Conservation (phyloP, 1,140 invertebrate species). For the Euwallacea fornicatus region DNA sequence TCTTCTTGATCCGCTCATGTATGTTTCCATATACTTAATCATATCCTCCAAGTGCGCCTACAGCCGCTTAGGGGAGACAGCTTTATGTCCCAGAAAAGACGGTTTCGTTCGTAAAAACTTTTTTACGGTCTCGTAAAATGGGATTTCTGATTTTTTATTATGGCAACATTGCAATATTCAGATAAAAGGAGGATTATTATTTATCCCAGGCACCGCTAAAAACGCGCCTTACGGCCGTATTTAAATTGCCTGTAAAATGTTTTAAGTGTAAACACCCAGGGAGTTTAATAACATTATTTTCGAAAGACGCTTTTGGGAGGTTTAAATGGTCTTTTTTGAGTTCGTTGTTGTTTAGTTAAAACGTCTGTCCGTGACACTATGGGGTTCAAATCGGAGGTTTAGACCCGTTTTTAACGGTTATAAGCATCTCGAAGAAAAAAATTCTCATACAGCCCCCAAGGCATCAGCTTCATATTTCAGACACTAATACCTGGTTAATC, state of each 20-base stretch:
- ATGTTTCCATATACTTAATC: no score
- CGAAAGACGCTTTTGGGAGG: neutral
- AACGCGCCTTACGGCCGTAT: constrained; percentile 7
- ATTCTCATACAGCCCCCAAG: constrained; percentile 22
- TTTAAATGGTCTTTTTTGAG: no score
- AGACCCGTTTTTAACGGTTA: no score
- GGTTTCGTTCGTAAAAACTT: neutral
- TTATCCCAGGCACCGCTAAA: constrained; percentile 18
- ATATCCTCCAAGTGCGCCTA: no score
- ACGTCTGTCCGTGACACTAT: no score
- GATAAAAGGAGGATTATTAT: constrained; percentile 21
- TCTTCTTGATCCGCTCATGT: no score
- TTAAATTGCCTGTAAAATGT: constrained; percentile 24
- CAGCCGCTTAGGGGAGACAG: no score
- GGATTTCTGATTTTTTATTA: constrained; percentile 21
- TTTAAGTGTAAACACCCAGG: constrained; percentile 16
- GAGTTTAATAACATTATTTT: constrained; percentile 12
- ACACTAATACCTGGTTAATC: constrained; percentile 35
- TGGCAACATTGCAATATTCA: constrained; percentile 13
- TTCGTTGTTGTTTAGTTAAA: no score
- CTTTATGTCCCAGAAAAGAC: no score
- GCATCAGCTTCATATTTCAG: constrained; percentile 26
- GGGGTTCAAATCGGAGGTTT: no score
- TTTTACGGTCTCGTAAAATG: constrained; percentile 22
- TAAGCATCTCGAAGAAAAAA: constrained; percentile 6